phyloP scores from a whole-genome alignment of 2,113 vertebrate genomes.

The Pelecanoides urinatrix region DNA sequence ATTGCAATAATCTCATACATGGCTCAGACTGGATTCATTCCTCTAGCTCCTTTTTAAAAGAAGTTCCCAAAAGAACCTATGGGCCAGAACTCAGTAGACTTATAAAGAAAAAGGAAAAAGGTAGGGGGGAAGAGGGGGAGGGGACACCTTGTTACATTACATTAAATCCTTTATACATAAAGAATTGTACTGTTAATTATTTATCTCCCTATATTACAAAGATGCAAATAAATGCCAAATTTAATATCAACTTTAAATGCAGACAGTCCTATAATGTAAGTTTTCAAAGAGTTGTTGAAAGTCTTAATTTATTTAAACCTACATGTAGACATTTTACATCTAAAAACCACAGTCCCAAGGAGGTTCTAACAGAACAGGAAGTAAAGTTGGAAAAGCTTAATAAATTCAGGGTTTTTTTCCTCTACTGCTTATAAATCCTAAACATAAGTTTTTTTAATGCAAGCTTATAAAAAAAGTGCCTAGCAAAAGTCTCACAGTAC shows the following conservation, averaged over 20 bases:
- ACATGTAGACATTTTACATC: not conserved
- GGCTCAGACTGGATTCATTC: not conserved
- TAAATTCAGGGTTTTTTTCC: not conserved
- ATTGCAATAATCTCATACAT: rapidly evolving
- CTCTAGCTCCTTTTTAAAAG: not conserved
- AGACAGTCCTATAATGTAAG: not conserved
- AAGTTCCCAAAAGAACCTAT: not conserved
- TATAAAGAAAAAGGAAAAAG: not conserved
- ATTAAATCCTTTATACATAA: not conserved
- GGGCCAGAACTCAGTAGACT: not conserved
- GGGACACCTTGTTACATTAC: not conserved
- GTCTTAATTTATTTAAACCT: not conserved
- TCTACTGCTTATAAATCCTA: not conserved
- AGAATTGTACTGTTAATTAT: not conserved
- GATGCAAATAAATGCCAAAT: not conserved
- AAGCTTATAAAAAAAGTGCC: not conserved
- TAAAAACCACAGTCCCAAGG: not conserved
- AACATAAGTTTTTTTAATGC: too few relatives aligned
- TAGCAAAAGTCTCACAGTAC: not conserved
- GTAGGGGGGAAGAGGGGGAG: rapidly evolving
- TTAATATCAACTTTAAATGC: not conserved
- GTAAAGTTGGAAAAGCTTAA: not conserved
- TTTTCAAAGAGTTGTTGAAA: not conserved
- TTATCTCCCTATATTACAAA: not conserved
- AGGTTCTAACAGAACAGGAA: not conserved